Evolutionary conservation across 2,113 vertebrate genomes (phyloP), one percentile per base, ranked within the genome.

Genomic region (Dasyprocta punctata): DNA sequence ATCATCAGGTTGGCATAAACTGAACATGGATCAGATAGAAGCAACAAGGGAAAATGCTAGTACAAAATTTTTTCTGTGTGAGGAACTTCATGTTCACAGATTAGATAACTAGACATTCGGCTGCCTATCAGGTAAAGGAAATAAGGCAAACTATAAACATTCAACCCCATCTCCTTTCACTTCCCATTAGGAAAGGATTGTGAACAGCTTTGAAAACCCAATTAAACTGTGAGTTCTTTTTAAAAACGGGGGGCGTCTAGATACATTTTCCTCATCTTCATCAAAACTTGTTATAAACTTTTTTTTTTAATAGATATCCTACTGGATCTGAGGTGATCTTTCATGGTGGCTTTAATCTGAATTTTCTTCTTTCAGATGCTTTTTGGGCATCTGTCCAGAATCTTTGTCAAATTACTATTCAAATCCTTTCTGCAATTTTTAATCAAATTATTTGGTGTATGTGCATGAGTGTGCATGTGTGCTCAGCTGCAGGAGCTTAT

Each of bases 401-500:
- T n/a, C n/a, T n/a, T n/a, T n/a, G n/a, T n/a, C n/a, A n/a, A n/a
- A n/a, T n/a, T n/a, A n/a, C 38, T 75, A 75, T 75, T 47, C 41
- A 75, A 75, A 75, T 44, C 10, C 1, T 38, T 71, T 71, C 8
- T 26, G 4, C 24, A 75, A 44, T 75, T 44, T 86, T 80, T 60
- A 91, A 90, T 30, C 52, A 83, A n/a, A 90, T 86, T 81, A 60
- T 78, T 80, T 89, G 36, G 69, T 69, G 61, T 92, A 41, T 78
- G 22, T 78, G 75, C 28, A 49, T 78, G 17, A n/a, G 73, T 77
- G 20, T 78, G 75, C 26, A 47, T 78, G 17, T 71, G 49, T 63
- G 11, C 14, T 87, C 56, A 52, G 41, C 12, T 78, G 14, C 17
- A 77, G 38, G 3, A 54, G 14, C 67, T 89, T 26, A 89, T 58